Evolutionary conservation across 2,888 invertebrate genomes (phyloP), one percentile per base, ranked within the genome.

Genomic region (Polylopha cassiicola): DNA sequence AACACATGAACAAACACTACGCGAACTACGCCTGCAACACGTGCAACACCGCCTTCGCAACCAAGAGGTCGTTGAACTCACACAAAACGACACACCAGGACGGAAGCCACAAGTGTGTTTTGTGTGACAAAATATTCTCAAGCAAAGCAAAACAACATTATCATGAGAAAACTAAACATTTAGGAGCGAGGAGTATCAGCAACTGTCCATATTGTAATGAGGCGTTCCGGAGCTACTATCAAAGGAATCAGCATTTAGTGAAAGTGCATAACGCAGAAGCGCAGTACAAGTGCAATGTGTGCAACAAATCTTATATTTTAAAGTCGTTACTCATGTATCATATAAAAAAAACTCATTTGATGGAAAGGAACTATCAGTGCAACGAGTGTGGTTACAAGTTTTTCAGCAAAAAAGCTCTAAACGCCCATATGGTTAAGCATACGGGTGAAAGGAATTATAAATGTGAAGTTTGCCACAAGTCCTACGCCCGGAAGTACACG

Each of bases 331-430:
- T 82, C 0, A 82, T 77, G 76, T 66, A 61, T 43, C 82, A 82
- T 55, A 78, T 81, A 11, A 81, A 80, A 38, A 76, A 75, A 26
- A 66, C 67, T 26, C 87, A 87, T 52, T 58, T 87, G n/a, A 82
- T 80, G 78, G 84, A 84, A 34, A 48, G 71, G 2, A 77, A 86
- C 9, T 82, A 73, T 38, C 80, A 80, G 29, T 88, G 88, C 14
- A 72, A 75, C 0, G 78, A 86, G 13, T 88, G 88, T 36, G 87
- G 84, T 0, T 80, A 73, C 24, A 61, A 77, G 29, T 88, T 87
- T 37, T 87, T 87, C 47, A 86, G 84, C 37, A 84, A 82, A n/a
- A 87, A 87, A 45, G 82, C 82, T 1, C 61, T 88, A 0, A 87
- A 85, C 34, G 84, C 78, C 0, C 87, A 87, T 26, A 86, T 86